A percentile compares a stretch with the other conserved stretches of the same genome.
Evolutionary conservation across 2,797 vertebrate species (phyloP).

Genomic region (Pangasius mekongensis): DNA sequence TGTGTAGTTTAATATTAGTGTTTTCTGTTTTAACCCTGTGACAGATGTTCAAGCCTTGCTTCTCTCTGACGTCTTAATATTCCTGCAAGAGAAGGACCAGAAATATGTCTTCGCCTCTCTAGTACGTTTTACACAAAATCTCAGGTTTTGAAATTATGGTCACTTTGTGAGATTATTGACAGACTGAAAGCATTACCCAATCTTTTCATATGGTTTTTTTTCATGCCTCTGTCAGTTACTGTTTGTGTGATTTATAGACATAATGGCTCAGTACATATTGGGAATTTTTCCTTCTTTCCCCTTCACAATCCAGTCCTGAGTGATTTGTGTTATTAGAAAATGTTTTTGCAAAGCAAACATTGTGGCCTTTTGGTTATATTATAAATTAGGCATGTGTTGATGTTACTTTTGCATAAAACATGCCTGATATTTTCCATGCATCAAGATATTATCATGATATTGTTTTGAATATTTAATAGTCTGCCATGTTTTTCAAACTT

Average conservation of each 20-base stretch:
- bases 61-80: constrained; percentile 89
- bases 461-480: not conserved
- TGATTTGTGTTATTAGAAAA: not conserved
- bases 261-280: not conserved
- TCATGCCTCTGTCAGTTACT: constrained; percentile 12
- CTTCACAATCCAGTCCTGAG: not conserved
- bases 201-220: constrained; percentile 4
- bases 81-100: constrained; percentile 98
- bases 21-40: constrained; percentile 8
- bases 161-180: constrained; percentile 40
- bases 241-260: constrained; percentile 26
- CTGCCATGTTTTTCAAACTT: not conserved
- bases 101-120: constrained; percentile 93
- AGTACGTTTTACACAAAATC: constrained; percentile 77
- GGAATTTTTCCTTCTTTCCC: not conserved
- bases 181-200: not conserved
- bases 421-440: not conserved
- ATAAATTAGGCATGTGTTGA: not conserved
- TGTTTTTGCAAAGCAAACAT: not conserved
- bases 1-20: not conserved
- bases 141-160: not conserved
- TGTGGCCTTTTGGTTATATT: not conserved
- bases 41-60: constrained; percentile 93
- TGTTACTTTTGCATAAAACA: not conserved
- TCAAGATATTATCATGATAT: not conserved